Conservation (phyloP, 2,797 vertebrate species). For the Acanthopagrus latus region DNA sequence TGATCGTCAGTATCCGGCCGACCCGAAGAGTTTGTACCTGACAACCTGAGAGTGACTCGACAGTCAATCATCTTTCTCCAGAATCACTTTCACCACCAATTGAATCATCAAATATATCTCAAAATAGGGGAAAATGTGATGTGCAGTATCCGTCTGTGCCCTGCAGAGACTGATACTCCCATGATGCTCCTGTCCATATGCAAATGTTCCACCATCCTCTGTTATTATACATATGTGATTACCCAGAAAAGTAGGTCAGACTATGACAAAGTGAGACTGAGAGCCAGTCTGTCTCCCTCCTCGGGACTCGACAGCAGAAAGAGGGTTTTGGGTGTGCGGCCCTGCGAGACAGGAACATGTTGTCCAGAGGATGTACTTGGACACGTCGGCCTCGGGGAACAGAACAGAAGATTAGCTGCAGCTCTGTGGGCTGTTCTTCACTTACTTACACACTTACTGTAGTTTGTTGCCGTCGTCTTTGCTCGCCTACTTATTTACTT, state of each 20-base stretch:
- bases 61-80: background rate
- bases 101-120: background rate
- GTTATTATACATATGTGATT: slow-evolving; percentile 21
- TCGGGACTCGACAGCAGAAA: slow-evolving; percentile 24
- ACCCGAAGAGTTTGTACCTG: too few species aligned
- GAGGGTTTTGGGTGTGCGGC: slow-evolving; percentile 28
- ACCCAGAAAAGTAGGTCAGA: slow-evolving; percentile 57
- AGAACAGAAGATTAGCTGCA: slow-evolving; percentile 55
- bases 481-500: background rate
- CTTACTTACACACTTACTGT: slow-evolving; percentile 18
- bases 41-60: too few species aligned
- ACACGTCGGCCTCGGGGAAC: slow-evolving; percentile 42
- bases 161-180: background rate
- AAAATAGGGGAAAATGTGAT: background rate
- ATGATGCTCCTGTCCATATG: slow-evolving; percentile 1
- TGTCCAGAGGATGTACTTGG: slow-evolving; percentile 56
- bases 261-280: slow-evolving; percentile 51
- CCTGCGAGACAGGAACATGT: slow-evolving; percentile 29
- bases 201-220: background rate
- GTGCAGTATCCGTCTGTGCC: background rate
- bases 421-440: slow-evolving; percentile 51
- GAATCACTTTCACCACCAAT: too few species aligned
- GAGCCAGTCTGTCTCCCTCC: slow-evolving; percentile 31
- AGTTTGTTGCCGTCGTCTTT: slow-evolving; percentile 13
- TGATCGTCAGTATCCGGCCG: too few species aligned